Evolutionary conservation across 2,888 invertebrate genomes (phyloP), one percentile per base, ranked within the genome.

Genomic region (Plebejus anna): DNA sequence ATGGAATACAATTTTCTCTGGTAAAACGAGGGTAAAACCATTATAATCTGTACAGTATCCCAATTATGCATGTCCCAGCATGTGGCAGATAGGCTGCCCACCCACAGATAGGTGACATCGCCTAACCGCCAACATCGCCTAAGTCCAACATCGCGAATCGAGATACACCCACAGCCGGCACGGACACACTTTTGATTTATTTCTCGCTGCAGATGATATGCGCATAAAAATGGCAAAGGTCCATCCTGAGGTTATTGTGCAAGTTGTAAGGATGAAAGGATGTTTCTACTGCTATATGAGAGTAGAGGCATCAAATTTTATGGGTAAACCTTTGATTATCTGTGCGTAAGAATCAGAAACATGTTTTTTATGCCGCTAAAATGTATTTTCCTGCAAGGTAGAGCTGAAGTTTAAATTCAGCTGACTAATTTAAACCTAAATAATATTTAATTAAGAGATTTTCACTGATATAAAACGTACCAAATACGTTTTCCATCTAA

Each of bases 11-110:
- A 55, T 55, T 0, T 55, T 55, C 55, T 16, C 3, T 55, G 4
- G 55, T 55, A 55, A 55, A 55, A 55, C 51, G 22, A 22, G 22
- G 22, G 22, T 16, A 55, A 55, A 16, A 16, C 4, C 55, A 55
- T 55, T 55, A 2, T 55, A 16, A 13, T 16, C 55, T 55, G 55
- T 55, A 55, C 16, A 16, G 13, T 55, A 55, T 55, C 11, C 32
- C 66, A 66, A 61, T 11, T 13, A 32, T 73, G 73, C 55, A 73
- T 73, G 73, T 51, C 73, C 28, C 73, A 73, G 73, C 73, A 73
- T 73, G 73, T 51, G 73, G 32, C 73, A 51, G 73, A 73, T 73
- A 73, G 72, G 73, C 28, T 16, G 51, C 51, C 73, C 73, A 73
- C 73, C 73, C 73, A 73, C 73, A 71, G 71, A 71, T 71, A 42